Conservation (phyloP, 2,888 invertebrate genomes). For the Boloria euphrosyne region DNA sequence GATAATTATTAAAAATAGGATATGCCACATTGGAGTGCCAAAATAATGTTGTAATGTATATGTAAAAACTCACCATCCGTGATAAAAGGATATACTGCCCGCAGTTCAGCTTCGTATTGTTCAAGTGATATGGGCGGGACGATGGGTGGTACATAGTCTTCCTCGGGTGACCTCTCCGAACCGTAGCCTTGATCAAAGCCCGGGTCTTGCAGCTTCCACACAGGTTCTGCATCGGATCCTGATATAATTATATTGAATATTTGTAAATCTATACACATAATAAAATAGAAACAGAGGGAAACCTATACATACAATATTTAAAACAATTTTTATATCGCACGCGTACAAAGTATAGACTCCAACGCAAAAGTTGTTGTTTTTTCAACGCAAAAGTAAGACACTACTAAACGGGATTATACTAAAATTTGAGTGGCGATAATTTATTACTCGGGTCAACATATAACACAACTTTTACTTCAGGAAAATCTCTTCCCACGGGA, state of each 20-base stretch:
- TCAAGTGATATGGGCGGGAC: constrained; percentile 80
- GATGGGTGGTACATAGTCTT: constrained; percentile 87
- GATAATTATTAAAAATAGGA: too few relatives aligned
- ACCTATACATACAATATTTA: background rate
- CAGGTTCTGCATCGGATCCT: constrained; percentile 80
- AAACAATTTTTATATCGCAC: too few relatives aligned
- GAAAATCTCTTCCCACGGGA: too few relatives aligned
- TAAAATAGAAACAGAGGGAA: background rate
- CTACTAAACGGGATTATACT: too few relatives aligned
- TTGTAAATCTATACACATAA: background rate
- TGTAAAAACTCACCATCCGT: constrained; percentile 82
- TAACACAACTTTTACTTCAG: too few relatives aligned
- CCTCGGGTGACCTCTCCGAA: constrained; percentile 89
- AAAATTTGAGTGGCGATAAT: too few relatives aligned
- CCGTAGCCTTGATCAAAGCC: constrained; percentile 89
- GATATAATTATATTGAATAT: constrained; percentile 25
- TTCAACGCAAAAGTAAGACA: too few relatives aligned
- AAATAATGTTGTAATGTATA: background rate
- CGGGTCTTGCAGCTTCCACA: constrained; percentile 80
- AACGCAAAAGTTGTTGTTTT: too few relatives aligned
- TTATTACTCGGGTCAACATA: too few relatives aligned
- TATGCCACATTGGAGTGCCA: too few relatives aligned
- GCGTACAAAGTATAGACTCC: too few relatives aligned
- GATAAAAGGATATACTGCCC: constrained; percentile 85
- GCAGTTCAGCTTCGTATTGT: constrained; percentile 82